Conservation (phyloP, 2,797 vertebrate species). For the Mallotus villosus region DNA sequence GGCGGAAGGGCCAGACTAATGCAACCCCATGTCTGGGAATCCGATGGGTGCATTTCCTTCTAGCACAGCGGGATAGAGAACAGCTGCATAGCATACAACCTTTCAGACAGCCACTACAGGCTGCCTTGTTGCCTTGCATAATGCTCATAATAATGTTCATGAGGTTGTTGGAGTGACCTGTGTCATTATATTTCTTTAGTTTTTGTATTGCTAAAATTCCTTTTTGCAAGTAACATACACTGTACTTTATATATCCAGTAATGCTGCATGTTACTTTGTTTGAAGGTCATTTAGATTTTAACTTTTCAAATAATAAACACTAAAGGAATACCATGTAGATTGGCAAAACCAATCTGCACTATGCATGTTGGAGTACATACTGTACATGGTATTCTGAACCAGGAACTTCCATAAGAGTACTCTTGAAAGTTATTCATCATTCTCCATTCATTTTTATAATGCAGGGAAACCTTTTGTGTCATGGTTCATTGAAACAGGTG, state of each 20-base stretch:
- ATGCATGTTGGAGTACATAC: not conserved
- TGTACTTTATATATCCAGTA: not conserved
- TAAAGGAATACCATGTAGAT: not conserved
- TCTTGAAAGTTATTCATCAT: not conserved
- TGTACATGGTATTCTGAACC: no score
- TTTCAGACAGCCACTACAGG: conserved; percentile 4
- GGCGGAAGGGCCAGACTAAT: conserved; percentile 15
- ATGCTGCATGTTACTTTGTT: not conserved
- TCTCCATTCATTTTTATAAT: not conserved
- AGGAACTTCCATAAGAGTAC: not conserved
- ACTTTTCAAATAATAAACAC: no score
- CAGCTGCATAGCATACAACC: conserved; percentile 1
- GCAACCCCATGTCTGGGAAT: conserved; percentile 19
- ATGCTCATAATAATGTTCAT: not conserved
- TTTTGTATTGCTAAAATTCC: not conserved
- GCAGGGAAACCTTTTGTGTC: not conserved
- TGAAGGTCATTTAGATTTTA: not conserved
- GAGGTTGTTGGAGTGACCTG: not conserved
- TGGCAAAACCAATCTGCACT: not conserved
- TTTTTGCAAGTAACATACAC: not conserved
- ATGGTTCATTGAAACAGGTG: conserved; percentile 1
- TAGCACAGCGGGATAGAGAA: not conserved
- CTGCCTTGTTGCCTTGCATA: no score
- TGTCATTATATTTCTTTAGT: not conserved
- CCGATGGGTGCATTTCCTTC: conserved; percentile 1